These are phyloP conservation scores for Eulemur rubriventer DNA, from an alignment of 2,797 vertebrate genomes.

Conservation along the genomic window DNA sequence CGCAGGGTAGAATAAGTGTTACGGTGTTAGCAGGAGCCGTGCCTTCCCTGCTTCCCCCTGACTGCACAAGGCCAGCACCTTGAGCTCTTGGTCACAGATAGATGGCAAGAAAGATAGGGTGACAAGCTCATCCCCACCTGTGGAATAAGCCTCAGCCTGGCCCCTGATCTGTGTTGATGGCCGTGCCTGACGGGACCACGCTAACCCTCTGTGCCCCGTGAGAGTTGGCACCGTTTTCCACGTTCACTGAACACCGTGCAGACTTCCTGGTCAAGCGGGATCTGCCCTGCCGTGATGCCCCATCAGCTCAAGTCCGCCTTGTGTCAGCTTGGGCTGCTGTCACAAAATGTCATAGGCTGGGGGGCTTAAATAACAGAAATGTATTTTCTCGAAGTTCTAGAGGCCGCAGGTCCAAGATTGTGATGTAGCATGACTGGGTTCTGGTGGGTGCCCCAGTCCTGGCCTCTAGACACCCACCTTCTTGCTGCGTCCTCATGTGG, in stretches of 20 bases:
- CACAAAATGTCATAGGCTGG: no score
- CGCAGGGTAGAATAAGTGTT: fast-evolving
- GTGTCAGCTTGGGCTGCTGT: fast-evolving
- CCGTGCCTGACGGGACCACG: background rate
- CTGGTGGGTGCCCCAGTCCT: background rate
- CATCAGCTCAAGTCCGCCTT: fast-evolving
- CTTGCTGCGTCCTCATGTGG: background rate
- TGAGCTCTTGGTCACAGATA: background rate
- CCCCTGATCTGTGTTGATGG: no score
- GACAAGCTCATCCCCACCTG: background rate
- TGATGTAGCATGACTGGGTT: background rate
- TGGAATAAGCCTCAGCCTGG: background rate
- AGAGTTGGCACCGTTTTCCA: fast-evolving
- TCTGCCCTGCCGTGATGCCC: background rate
- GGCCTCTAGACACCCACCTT: background rate
- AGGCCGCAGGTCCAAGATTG: background rate
- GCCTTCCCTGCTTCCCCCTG: background rate
- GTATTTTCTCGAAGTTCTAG: no score
- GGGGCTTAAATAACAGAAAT: fast-evolving
- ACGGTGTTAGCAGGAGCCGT: fast-evolving
- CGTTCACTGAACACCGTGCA: fast-evolving
- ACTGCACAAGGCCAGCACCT: fast-evolving
- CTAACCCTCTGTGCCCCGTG: background rate
- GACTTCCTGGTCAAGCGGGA: no score
- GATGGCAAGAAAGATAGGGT: background rate